Evolutionary conservation across 2,888 invertebrate species (phyloP).

Genomic region (Drosophila lacicola): DNA sequence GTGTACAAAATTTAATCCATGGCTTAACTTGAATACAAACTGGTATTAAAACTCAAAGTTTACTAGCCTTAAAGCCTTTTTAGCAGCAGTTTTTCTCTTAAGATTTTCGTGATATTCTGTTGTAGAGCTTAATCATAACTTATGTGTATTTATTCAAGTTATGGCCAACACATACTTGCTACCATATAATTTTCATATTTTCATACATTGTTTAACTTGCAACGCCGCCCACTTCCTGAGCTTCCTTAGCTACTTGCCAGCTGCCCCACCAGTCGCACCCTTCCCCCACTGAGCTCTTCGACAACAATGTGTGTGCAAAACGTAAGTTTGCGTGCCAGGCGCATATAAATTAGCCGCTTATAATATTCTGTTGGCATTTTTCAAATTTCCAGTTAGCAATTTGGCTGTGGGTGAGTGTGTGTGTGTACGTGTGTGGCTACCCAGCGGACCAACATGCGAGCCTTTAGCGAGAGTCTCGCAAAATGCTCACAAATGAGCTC

Average conservation of each 20-base stretch:
- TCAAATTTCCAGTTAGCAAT: constrained; percentile 79
- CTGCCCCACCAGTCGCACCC: not conserved
- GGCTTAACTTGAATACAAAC: not conserved
- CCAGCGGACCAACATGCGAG: too few species aligned
- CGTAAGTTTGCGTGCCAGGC: constrained; percentile 79
- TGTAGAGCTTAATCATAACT: constrained; percentile 53
- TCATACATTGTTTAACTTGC: constrained; percentile 75
- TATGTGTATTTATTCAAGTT: constrained; percentile 71
- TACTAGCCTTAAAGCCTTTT: constrained; percentile 3
- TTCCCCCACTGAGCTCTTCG: constrained; percentile 14
- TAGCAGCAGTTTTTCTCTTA: constrained; percentile 1
- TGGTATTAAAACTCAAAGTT: not conserved
- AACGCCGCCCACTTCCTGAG: constrained; percentile 48
- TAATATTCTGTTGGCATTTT: constrained; percentile 81
- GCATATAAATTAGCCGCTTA: constrained; percentile 78
- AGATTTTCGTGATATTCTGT: constrained; percentile 6
- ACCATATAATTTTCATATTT: constrained; percentile 77
- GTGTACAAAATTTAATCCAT: not conserved
- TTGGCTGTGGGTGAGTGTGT: constrained; percentile 43
- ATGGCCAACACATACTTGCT: constrained; percentile 75
- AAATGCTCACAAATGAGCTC: too few species aligned
- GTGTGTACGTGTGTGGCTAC: constrained; percentile 17
- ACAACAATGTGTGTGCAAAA: constrained; percentile 77
- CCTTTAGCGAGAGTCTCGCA: too few species aligned
- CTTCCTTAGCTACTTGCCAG: constrained; percentile 4